These are phyloP conservation scores for Caenorhabditis auriculariae DNA, from an alignment of 2,888 invertebrate genomes.

Conservation along the genomic window DNA sequence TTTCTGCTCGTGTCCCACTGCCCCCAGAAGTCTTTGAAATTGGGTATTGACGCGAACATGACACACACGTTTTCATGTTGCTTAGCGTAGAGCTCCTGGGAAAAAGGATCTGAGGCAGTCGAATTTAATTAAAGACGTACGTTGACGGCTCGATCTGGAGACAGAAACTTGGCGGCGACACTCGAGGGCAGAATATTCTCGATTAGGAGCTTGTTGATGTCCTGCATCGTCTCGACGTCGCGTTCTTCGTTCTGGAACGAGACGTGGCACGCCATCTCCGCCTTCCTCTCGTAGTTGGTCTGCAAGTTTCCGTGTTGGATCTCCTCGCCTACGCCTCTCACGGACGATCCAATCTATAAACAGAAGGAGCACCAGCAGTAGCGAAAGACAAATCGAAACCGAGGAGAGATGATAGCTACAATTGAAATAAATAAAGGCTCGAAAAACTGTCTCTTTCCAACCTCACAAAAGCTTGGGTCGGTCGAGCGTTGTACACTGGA, in stretches of 20 bases:
- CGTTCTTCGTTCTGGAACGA: slow-evolving; percentile 87
- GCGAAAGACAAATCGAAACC: slow-evolving; percentile 55
- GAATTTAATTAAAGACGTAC: slow-evolving; percentile 63
- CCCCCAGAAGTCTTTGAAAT: slow-evolving; percentile 72
- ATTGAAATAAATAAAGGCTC: no score
- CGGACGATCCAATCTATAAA: slow-evolving; percentile 62
- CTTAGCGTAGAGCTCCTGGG: slow-evolving; percentile 88
- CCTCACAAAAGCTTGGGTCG: slow-evolving; percentile 29
- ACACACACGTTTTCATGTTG: slow-evolving; percentile 89
- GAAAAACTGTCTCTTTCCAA: neutral
- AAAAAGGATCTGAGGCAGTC: slow-evolving; percentile 1
- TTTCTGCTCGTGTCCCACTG: slow-evolving; percentile 84
- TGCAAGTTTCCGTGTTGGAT: slow-evolving; percentile 16
- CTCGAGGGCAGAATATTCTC: slow-evolving; percentile 95
- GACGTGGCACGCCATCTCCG: slow-evolving; percentile 90
- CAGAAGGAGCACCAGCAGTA: slow-evolving; percentile 53
- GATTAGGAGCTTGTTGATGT: slow-evolving; percentile 73
- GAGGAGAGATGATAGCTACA: slow-evolving; percentile 58
- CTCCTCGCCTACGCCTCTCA: neutral
- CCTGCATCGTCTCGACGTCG: slow-evolving; percentile 88
- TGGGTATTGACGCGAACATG: slow-evolving; percentile 97
- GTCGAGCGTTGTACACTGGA: slow-evolving; percentile 40
- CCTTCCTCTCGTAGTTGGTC: slow-evolving; percentile 69
- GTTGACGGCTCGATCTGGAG: slow-evolving; percentile 73
- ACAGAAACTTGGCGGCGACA: slow-evolving; percentile 89